Conservation (phyloP, 2,113 vertebrate genomes). For the Stegostoma tigrinum region DNA sequence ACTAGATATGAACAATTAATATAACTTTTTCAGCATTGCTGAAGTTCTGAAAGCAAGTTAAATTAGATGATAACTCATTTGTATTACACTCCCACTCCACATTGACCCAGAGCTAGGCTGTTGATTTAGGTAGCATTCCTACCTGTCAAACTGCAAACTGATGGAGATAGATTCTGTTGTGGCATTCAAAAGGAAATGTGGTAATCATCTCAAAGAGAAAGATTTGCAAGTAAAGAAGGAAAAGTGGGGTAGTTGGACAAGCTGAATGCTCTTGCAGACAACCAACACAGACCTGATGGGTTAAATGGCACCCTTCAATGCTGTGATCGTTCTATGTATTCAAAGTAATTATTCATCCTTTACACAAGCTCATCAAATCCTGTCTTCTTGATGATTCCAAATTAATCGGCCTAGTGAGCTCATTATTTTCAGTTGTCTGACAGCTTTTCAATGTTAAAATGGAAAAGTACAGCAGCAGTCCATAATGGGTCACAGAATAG, state of each 20-base stretch:
- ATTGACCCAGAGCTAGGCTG: not conserved
- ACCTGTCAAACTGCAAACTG: not conserved
- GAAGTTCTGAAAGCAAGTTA: not conserved
- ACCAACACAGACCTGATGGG: too few relatives aligned
- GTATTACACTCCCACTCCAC: not conserved
- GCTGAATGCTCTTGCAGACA: too few relatives aligned
- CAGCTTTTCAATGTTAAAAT: not conserved
- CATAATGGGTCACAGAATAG: not conserved
- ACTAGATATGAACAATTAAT: not conserved
- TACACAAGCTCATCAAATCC: not conserved
- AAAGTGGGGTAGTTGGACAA: too few relatives aligned
- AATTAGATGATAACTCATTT: not conserved
- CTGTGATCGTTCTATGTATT: too few relatives aligned
- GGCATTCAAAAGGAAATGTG: too few relatives aligned
- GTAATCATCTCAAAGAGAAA: too few relatives aligned
- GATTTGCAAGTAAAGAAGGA: too few relatives aligned
- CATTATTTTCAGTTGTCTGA: not conserved
- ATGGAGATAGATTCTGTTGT: too few relatives aligned
- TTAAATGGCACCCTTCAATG: too few relatives aligned
- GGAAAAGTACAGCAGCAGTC: not conserved
- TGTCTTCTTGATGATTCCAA: not conserved
- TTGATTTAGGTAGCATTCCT: not conserved
- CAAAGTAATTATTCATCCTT: too few relatives aligned
- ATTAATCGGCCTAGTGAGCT: not conserved
- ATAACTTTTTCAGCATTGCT: not conserved